Conservation (phyloP, 2,113 vertebrate species). For the Petromus typicus region DNA sequence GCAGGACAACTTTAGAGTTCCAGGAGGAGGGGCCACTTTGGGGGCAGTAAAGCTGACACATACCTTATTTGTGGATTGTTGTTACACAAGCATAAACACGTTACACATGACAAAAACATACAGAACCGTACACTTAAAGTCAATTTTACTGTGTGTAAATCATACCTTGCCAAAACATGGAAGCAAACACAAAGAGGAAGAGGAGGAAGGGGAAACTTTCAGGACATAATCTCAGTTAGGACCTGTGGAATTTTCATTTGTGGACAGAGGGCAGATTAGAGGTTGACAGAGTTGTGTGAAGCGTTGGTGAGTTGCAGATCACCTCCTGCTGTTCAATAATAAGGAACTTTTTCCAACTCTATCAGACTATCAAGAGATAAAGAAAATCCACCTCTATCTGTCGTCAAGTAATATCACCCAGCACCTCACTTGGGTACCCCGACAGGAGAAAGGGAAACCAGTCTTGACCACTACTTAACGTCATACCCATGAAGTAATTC, state of each 20-base stretch:
- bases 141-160: neutral
- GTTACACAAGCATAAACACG: neutral
- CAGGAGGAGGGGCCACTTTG: neutral
- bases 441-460: constrained; percentile 22
- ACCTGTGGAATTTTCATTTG: neutral
- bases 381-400: neutral
- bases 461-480: neutral
- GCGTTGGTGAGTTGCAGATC: neutral
- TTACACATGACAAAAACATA: neutral
- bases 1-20: neutral
- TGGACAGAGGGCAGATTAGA: neutral
- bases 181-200: neutral
- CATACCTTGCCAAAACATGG: neutral
- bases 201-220: neutral
- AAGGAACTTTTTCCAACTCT: neutral
- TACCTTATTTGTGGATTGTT: neutral
- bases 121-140: neutral
- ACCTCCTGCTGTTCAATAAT: neutral
- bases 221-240: neutral
- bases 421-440: neutral
- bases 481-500: neutral
- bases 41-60: neutral
- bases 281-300: neutral
- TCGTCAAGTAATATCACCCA: neutral
- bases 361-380: neutral